phyloP scores from a whole-genome alignment of 2,888 invertebrate genomes.

The Drosophila histrio region DNA sequence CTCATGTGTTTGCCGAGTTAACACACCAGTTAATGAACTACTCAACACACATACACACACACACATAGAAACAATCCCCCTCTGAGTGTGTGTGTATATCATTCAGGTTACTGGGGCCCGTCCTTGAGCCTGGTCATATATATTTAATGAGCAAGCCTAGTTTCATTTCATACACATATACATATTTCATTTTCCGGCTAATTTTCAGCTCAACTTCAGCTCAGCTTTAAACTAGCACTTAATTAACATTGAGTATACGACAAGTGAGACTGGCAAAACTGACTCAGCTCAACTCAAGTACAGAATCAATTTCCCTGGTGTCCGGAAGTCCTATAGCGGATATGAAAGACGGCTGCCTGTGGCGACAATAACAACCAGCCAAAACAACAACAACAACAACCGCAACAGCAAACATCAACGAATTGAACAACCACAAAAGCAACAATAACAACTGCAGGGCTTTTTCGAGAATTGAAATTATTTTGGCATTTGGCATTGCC shows the following conservation, averaged over 20 bases:
- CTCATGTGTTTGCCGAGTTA: constrained; percentile 60
- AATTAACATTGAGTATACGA: constrained; percentile 65
- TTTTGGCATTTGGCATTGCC: constrained; percentile 54
- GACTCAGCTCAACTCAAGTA: background rate
- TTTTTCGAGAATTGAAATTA: constrained; percentile 44
- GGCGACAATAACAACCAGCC: constrained; percentile 35
- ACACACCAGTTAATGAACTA: constrained; percentile 68
- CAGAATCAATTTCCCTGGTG: constrained; percentile 66
- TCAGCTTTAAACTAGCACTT: constrained; percentile 63
- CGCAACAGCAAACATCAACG: constrained; percentile 28
- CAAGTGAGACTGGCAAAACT: background rate
- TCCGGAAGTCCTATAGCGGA: constrained; percentile 61
- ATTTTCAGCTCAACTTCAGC: constrained; percentile 24
- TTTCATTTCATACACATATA: background rate
- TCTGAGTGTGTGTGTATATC: background rate
- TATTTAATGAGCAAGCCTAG: constrained; percentile 57
- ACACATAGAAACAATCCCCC: background rate
- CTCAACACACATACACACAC: constrained; percentile 16
- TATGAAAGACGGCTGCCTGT: constrained; percentile 72
- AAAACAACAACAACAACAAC: constrained; percentile 26
- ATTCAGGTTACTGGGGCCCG: constrained; percentile 71
- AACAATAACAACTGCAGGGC: constrained; percentile 41
- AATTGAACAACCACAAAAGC: constrained; percentile 26
- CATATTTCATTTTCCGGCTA: constrained; percentile 48
- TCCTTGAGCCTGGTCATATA: constrained; percentile 56